Evolutionary conservation across 2,888 invertebrate species (phyloP), one percentile per base, ranked within the genome.

Genomic region (Diarsia brunnea): DNA sequence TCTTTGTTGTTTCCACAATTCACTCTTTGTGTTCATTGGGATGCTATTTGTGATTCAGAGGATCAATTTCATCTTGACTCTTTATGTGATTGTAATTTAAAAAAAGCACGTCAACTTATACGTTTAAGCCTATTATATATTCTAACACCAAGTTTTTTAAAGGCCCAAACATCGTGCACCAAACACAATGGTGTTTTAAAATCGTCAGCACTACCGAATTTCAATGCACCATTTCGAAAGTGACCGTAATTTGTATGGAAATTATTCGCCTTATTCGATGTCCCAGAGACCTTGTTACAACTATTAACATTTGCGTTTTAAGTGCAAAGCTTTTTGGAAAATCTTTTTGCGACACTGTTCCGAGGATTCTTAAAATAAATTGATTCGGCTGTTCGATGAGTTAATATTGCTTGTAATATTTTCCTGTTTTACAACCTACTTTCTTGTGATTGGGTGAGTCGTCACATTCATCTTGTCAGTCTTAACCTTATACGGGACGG

Each of bases 211-310:
- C 87, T 86, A 86, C 90, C 91, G 93, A 93, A 94, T 93, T 92
- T 92, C 92, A 94, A 93, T 93, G 88, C 85, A 90, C 90, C 89
- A 90, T 95, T 96, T 96, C 94, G 96, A 96, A 96, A 95, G 95
- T 93, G 94, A 90, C 93, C 93, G 94, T 94, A 92, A 94, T 95
- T 95, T 94, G 93, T 94, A 95, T 96, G 95, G 94, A 94, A 95
- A 95, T 95, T 92, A 92, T 91, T 88, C 74, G 88, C 75, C 79
- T 93, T 93, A 92, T 93, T 91, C 91, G 93, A 90, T 91, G 94
- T 89, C 92, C 92, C 88, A 91, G 81, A 93, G 91, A 93, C 94
- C 95, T 93, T 92, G 90, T 94, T 94, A 92, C 94, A 93, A 93
- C 89, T 87, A 88, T 92, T 93, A 92, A 92, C 91, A 91, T 93